These are phyloP conservation scores for Petrosia ficiformis DNA, from an alignment of 37 sponge, comb jelly and placozoan species.

Conservation along the genomic window DNA sequence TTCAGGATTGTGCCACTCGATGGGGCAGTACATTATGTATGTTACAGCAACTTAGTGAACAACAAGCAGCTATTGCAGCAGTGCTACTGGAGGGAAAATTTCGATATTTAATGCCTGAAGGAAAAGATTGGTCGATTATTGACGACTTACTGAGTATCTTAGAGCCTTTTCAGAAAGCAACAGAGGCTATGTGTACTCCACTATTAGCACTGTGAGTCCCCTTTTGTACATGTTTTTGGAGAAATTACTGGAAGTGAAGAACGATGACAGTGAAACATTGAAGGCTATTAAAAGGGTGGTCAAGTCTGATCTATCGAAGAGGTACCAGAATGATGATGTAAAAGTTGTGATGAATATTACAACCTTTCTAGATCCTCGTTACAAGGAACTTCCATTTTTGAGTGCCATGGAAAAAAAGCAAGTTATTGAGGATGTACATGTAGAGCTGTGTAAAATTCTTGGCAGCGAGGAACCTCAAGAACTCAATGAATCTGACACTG, in stretches of 20 bases:
- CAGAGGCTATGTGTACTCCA: neutral
- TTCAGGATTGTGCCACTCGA: slow-evolving; percentile 21
- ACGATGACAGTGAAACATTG: neutral
- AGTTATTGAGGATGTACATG: slow-evolving; percentile 10
- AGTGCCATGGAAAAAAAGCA: neutral
- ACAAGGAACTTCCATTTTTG: slow-evolving; percentile 19
- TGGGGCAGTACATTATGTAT: slow-evolving; percentile 29
- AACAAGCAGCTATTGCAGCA: slow-evolving; percentile 43
- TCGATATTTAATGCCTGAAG: slow-evolving; percentile 23
- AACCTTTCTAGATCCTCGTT: slow-evolving; percentile 12
- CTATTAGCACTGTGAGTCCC: slow-evolving; percentile 10
- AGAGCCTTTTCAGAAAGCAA: neutral
- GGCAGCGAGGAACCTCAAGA: neutral
- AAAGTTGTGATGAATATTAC: slow-evolving; percentile 4
- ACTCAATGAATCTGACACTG: no score
- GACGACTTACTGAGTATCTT: neutral
- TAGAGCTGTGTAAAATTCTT: neutral
- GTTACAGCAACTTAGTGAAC: slow-evolving; percentile 24
- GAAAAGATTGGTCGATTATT: slow-evolving; percentile 4
- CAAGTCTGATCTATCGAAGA: neutral
- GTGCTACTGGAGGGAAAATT: slow-evolving; percentile 28
- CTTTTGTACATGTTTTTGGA: slow-evolving; percentile 8
- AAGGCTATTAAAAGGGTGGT: neutral
- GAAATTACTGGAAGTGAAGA: slow-evolving; percentile 1
- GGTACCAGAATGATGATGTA: slow-evolving; percentile 5